Conservation (phyloP, 2,797 vertebrate genomes). For the Furcifer pardalis region DNA sequence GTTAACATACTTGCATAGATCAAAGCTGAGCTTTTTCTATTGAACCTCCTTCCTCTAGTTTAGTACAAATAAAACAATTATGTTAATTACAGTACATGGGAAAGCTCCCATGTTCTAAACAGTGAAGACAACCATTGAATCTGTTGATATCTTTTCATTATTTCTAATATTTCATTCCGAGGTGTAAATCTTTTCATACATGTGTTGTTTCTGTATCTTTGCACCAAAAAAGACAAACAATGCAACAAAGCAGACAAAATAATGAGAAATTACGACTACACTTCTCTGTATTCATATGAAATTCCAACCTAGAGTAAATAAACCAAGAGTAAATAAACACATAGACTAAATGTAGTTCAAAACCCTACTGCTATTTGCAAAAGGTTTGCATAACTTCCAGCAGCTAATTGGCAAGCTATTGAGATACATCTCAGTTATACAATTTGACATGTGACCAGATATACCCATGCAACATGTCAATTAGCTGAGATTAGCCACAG, state of each 20-base stretch:
- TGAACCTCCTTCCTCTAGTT: neutral
- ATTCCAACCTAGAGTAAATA: neutral
- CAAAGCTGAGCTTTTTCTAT: neutral
- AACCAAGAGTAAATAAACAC: neutral
- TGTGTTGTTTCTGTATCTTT: neutral
- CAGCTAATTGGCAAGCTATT: no score
- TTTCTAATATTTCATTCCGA: neutral
- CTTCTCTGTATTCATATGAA: neutral
- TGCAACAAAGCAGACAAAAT: slow-evolving; percentile 11
- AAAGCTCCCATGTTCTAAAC: neutral
- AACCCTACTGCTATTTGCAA: no score
- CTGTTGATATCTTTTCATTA: no score
- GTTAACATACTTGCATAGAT: slow-evolving; percentile 24
- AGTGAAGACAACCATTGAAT: neutral
- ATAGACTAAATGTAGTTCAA: no score
- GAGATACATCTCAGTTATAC: no score
- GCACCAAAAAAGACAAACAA: rapidly evolving
- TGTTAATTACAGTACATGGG: neutral
- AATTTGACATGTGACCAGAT: no score
- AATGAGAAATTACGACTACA: neutral
- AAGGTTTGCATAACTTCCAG: no score
- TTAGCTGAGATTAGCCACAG: no score
- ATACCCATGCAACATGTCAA: no score
- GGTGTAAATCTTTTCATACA: neutral
- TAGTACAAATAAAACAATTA: slow-evolving; percentile 22